These are phyloP conservation scores for Drosophila bocki DNA, from an alignment of 1,140 invertebrate genomes.

Conservation along the genomic window DNA sequence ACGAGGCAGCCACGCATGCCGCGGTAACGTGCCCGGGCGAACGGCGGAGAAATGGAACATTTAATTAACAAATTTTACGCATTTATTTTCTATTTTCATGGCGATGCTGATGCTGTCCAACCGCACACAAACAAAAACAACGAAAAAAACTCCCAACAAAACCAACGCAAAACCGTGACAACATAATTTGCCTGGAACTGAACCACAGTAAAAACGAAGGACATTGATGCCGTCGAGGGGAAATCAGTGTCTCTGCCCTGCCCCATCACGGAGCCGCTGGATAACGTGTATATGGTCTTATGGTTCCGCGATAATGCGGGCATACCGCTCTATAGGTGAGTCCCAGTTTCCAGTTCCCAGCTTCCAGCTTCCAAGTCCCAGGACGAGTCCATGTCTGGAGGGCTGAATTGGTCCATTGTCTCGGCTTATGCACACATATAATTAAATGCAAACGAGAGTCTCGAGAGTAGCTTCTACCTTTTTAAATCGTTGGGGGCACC, in stretches of 20 bases:
- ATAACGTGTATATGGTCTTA: slow-evolving; percentile 95
- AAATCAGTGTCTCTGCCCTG: slow-evolving; percentile 93
- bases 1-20: slow-evolving; percentile 48
- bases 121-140: slow-evolving; percentile 20
- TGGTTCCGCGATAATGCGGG: slow-evolving; percentile 95
- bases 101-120: slow-evolving; percentile 44
- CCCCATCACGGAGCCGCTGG: slow-evolving; percentile 92
- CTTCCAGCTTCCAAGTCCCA: background rate
- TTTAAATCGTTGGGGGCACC: slow-evolving; percentile 63
- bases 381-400: slow-evolving; percentile 10
- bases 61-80: slow-evolving; percentile 84
- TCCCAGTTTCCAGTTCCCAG: background rate
- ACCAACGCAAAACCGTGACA: slow-evolving; percentile 53
- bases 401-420: slow-evolving; percentile 58
- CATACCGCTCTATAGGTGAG: slow-evolving; percentile 94
- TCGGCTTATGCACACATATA: slow-evolving; percentile 67
- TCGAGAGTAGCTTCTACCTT: slow-evolving; percentile 56
- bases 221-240: slow-evolving; percentile 93
- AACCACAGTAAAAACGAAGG: slow-evolving; percentile 86
- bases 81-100: slow-evolving; percentile 83
- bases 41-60: slow-evolving; percentile 55
- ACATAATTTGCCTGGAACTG: slow-evolving; percentile 67
- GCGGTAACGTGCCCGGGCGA: slow-evolving; percentile 2
- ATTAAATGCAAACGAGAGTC: slow-evolving; percentile 80
- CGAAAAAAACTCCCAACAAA: slow-evolving; percentile 19